Evolutionary conservation across 2,797 vertebrate species (phyloP), one percentile per base, ranked within the genome.

Genomic region (Meriones psammophilus): DNA sequence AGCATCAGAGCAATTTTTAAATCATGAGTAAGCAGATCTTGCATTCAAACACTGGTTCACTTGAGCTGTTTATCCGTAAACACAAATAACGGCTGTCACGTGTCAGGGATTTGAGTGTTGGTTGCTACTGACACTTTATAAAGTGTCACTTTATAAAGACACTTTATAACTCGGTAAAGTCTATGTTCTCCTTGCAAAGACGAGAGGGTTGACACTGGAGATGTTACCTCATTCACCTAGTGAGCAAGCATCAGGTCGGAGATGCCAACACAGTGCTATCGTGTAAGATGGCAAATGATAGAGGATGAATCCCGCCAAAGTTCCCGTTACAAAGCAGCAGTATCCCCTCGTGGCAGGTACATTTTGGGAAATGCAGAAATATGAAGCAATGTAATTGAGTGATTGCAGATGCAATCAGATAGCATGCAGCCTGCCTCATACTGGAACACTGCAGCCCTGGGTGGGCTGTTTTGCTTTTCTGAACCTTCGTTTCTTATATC

Each of bases 1-100:
- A 88, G 74, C 33, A 77, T 74, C 54, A 42, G 33, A 77, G 18
- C 36, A 94, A 88, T 71, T 92, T 89, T 28, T 3, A 76, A 83
- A 91, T 89, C 36, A 66, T 0, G 1, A 46, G 39, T n/a, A 88
- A 68, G 33, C 87, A 62, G 28, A 62, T 8, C 18, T 22, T 33
- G 74, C 50, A 69, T 93, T 74, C 6, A 24, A 78, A 36, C 46
- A 39, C 50, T 26, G 77, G 14, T 50, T 93, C 73, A 81, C 79
- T 64, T 85, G 92, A 73, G 60, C 85, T 80, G 87, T 89, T 84
- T 91, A 69, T 58, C 42, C 33, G 60, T 26, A 78, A 78, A 60
- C 64, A 80, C 50, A 15, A 73, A 18, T 42, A 92, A 54, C 42
- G 66, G 12, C n/a, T 33, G 10, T 39, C 60, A 39, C 4, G 8